Base-by-base conservation (phyloP, 2,113 vertebrate species). In the Todiramphus chloris region DNA sequence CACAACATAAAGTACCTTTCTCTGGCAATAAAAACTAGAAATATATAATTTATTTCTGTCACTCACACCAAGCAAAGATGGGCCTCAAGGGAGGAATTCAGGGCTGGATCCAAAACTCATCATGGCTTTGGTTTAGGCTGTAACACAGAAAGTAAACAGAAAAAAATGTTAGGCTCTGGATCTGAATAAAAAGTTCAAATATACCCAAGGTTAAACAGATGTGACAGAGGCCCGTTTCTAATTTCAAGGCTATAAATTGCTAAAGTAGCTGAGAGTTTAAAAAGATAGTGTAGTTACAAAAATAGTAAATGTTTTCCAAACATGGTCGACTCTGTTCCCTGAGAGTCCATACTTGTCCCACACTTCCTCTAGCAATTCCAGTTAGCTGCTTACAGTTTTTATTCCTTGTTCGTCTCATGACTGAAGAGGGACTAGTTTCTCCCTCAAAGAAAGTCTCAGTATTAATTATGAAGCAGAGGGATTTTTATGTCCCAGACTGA, bases 21-120 rank as follows among this genome's bases (percentile, higher is more conserved):
- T 73, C 37, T 93, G 50, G 67, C 73, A 92, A 78, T 76, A 83
- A 95, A 92, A 82, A 23, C 31, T 63, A 74, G 62, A 89, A 91
- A 31, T 10, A 56, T 84, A 89, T 56, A 4, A 39, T 66, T 13
- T 63, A 85, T 93, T 69, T 89, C 67, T 91, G 66, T 82, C 67
- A 70, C 16, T 89, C 23, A 39, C 0, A 5, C 8, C 82, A 89
- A 91, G 55, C 31, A 95, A 93, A 93, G 86, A 73, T 84, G 31
- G 27, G 41, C 31, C 83, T 89, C 80, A 46, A 24, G 55, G 83
- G 74, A 70, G 37, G 18, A 91, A 87, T 89, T 91, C 55, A 74
- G n/a, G 28, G 33, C 41, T 85, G 55, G 37, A 77, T 92, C 30
- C 62, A 89, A 85, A 92, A 77, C 31, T 89, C 70, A 62, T 87